These are phyloP conservation scores for Heteractis magnifica DNA, from an alignment of 92 coral and sea anemone species.

Conservation along the genomic window DNA sequence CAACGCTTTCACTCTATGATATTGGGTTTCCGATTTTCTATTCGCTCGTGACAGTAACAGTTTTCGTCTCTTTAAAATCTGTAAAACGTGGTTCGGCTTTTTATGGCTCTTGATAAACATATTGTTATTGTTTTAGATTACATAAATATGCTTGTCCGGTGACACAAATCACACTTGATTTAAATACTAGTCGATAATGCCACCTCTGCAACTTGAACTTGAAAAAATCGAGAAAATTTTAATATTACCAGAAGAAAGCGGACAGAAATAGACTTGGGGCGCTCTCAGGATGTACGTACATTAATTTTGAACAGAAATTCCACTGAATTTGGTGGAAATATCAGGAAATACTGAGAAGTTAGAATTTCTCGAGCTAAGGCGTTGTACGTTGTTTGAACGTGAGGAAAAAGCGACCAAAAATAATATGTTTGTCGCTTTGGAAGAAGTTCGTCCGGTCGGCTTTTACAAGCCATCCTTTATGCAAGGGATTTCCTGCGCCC, in stretches of 20 bases:
- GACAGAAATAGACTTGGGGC: too few relatives aligned
- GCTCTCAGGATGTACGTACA: too few relatives aligned
- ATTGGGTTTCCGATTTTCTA: too few relatives aligned
- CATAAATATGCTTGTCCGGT: not conserved
- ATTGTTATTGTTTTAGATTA: not conserved
- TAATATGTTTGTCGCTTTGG: not conserved
- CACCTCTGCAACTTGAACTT: not conserved
- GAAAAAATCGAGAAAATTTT: too few relatives aligned
- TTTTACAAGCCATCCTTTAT: not conserved
- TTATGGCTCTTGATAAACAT: not conserved
- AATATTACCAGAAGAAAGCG: too few relatives aligned
- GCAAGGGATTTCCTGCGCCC: not conserved
- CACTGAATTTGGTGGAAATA: not conserved
- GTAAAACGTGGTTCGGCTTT: not conserved
- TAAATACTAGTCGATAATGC: not conserved
- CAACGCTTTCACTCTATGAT: too few relatives aligned
- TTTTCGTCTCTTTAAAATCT: not conserved
- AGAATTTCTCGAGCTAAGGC: too few relatives aligned
- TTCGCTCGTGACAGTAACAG: too few relatives aligned
- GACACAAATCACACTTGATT: not conserved
- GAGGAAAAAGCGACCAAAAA: not conserved
- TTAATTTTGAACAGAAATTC: too few relatives aligned
- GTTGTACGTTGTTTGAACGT: not conserved
- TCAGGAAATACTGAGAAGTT: too few relatives aligned
- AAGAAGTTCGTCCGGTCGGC: conserved; percentile 2